Base-by-base conservation (phyloP, 2,113 vertebrate species). In the Neolamprologus longior region DNA sequence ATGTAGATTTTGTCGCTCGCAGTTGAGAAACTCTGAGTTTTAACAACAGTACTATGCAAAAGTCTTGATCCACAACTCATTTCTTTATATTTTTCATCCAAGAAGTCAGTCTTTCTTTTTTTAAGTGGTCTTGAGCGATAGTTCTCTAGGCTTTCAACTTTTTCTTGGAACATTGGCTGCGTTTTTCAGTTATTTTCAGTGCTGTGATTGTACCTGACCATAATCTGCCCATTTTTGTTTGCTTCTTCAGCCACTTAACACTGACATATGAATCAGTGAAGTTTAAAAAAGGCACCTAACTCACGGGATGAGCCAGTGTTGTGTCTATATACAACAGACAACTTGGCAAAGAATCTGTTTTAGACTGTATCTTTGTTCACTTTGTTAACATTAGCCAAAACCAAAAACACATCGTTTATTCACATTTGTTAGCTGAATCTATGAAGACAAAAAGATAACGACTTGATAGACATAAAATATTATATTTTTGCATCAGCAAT, bases 261-360 rank as follows among this genome's bases (percentile, higher is more conserved):
- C 24, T 76, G 21, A 7, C 68, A 45, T 45, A 73, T 11, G 37
- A 76, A 0, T 47, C 40, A 11, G 9, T 76, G 9, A 28, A 76
- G 40, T 28, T 47, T 76, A 28, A 73, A 45, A 71, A 73, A 73
- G 21, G 9, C 68, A 28, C 68, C 40, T 73, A 47, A 5, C 68
- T 26, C 40, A 47, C 3, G 14, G 40, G 68, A 73, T 73, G 40
- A 73, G 24, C 40, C 40, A 7, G 68, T 47, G 40, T 26, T 73
- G 8, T 17, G 21, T 73, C 40, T 73, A 15, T 14, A 71, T 42
- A 26, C 47, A 73, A 33, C 58, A 33, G 0, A 0, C 15, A 19
- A 63, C 28, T 33, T 63, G 40, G 21, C 68, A 73, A 73, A 73
- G 4, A 2, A 73, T 45, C 21, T 0, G 40, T 42, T 71, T 71